phyloP scores from a whole-genome alignment of 2,888 invertebrate species.

The Helleia helle region DNA sequence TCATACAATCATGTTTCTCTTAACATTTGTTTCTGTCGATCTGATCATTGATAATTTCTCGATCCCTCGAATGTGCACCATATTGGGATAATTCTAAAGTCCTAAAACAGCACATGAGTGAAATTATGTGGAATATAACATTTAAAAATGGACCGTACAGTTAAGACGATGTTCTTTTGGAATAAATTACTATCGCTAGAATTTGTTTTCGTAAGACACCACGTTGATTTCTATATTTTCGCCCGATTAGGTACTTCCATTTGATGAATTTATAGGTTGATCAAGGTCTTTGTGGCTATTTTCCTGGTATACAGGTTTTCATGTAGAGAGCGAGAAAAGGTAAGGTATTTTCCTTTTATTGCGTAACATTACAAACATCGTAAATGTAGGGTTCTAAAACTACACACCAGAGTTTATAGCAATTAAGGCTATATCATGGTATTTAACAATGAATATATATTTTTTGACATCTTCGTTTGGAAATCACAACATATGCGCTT shows the following conservation, averaged over 20 bases:
- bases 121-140: background rate
- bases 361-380: slow-evolving; percentile 20
- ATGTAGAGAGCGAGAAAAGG: background rate
- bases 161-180: slow-evolving; percentile 27
- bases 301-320: slow-evolving; percentile 27
- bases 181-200: slow-evolving; percentile 26
- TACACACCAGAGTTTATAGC: background rate
- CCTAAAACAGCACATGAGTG: slow-evolving; percentile 37
- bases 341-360: slow-evolving; percentile 30
- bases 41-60: slow-evolving; percentile 53
- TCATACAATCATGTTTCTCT: slow-evolving; percentile 36
- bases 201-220: slow-evolving; percentile 51
- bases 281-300: slow-evolving; percentile 41
- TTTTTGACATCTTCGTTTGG: background rate
- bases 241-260: slow-evolving; percentile 52
- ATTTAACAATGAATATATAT: too few species aligned
- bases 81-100: slow-evolving; percentile 49
- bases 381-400: slow-evolving; percentile 10
- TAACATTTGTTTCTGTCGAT: slow-evolving; percentile 37
- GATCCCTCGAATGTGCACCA: slow-evolving; percentile 54
- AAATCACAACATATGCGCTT: too few species aligned
- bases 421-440: too few species aligned
- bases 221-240: slow-evolving; percentile 48
- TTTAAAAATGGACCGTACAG: slow-evolving; percentile 38
- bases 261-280: slow-evolving; percentile 56